A percentile compares a stretch with the other conserved stretches of the same genome.
These are phyloP conservation scores for Amblyjoppa fuscipennis DNA, from an alignment of 2,888 invertebrate genomes.

Conservation along the genomic window DNA sequence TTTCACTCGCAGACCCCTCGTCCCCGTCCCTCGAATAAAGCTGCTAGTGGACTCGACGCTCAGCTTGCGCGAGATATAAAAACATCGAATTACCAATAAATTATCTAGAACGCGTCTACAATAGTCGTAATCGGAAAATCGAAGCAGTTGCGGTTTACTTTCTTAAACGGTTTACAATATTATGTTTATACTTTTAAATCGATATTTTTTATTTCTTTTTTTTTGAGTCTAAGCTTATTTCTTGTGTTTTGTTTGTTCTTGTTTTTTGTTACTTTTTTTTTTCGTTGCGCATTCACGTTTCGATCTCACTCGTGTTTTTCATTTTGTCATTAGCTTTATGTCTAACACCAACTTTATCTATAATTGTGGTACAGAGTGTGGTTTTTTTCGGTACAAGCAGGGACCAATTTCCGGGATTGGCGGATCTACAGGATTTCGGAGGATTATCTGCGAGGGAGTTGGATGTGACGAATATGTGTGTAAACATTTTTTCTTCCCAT, in stretches of 20 bases:
- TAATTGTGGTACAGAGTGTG: slow-evolving; percentile 30
- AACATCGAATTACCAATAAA: slow-evolving; percentile 66
- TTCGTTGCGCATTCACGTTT: slow-evolving; percentile 83
- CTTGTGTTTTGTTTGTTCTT: slow-evolving; percentile 71
- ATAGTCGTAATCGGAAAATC: slow-evolving; percentile 53
- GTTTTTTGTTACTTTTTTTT: slow-evolving; percentile 59
- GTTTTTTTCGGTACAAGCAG: background rate
- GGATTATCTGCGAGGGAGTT: slow-evolving; percentile 2
- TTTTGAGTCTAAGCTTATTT: slow-evolving; percentile 55
- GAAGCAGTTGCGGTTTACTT: slow-evolving; percentile 63
- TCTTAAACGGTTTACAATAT: slow-evolving; percentile 62
- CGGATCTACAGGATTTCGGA: slow-evolving; percentile 6
- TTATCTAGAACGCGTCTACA: slow-evolving; percentile 49
- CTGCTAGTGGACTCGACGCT: slow-evolving; percentile 48
- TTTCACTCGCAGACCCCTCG: slow-evolving; percentile 42
- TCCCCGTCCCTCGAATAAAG: slow-evolving; percentile 33
- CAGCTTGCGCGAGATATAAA: slow-evolving; percentile 66
- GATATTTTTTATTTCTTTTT: slow-evolving; percentile 53
- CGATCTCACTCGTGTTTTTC: slow-evolving; percentile 77
- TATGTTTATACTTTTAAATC: slow-evolving; percentile 68
- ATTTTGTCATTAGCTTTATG: slow-evolving; percentile 51
- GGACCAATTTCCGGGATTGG: background rate
- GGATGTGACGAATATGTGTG: background rate
- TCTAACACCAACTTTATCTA: slow-evolving; percentile 26
- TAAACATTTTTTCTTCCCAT: slow-evolving; percentile 11